Evolutionary conservation across 2,888 invertebrate species (phyloP), one percentile per base, ranked within the genome.

Genomic region (Acrobasis consociella): DNA sequence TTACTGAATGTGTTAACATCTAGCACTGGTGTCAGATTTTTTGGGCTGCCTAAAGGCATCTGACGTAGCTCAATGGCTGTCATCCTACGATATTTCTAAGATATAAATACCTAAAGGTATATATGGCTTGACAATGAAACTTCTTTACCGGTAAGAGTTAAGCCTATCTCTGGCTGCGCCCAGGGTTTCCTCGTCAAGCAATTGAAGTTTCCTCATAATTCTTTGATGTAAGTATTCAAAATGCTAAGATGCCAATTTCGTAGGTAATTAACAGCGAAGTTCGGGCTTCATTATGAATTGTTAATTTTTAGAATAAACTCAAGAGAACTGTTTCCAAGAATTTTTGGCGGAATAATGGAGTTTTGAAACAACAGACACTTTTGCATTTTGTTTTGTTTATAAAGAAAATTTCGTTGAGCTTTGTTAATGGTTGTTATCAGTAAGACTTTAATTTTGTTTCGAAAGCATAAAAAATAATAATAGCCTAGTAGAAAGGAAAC

Each of bases 301-400:
- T 49, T 59, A 59, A 59, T 59, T 59, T 59, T 49, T 37, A 37
- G 17, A 59, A 37, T 59, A 49, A 49, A 59, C 59, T 49, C 13
- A 49, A n/a, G 11, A 9, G n/a, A 17, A 31, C 9, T 9, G 7
- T 2, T 59, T 49, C 49, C 16, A 31, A 16, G 15, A 49, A 59
- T 49, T 50, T 49, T 16, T 59, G 31, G 15, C 49, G n/a, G n/a
- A 16, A 49, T 49, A 49, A 49, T 49, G 42, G 38, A 37, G 55
- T 55, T 39, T 16, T n/a, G 11, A 37, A 39, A 39, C 53, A 37
- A 46, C 5, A 7, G 55, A 39, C 17, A n/a, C 16, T 55, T 16
- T 39, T 16, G 15, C 10, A 10, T 11, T 10, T 55, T 16, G 15
- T 39, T 16, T 39, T 55, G 55, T 55, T 39, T 52, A 37, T 17